Evolutionary conservation across 1,140 invertebrate genomes (phyloP), one percentile per base, ranked within the genome.

Genomic region (Drosophila jambulina): DNA sequence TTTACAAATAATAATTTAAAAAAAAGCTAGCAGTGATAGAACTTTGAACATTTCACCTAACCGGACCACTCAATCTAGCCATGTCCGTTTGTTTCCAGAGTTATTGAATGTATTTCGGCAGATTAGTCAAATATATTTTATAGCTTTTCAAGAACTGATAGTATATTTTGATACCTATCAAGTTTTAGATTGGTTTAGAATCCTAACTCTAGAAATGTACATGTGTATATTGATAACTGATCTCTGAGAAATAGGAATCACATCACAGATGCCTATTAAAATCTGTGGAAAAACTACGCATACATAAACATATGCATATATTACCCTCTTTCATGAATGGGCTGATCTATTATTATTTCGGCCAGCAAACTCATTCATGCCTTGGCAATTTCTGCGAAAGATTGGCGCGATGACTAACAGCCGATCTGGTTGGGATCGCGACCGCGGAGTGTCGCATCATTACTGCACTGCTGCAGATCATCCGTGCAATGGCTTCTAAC

Each of bases 341-440:
- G 2, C 36, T 6, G 25, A 40, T 38, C 23, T 56, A 36, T 60
- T 60, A 40, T 61, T 29, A 32, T 61, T 43, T 61, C 23, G 27
- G n/a, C 38, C 57, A 61, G 38, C 29, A 61, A 34, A 43, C 38
- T 65, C 38, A 65, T 65, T 62, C 53, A 34, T 43, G 61, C n/a
- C 51, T 15, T n/a, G 34, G 29, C 42, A 36, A 19, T 29, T 63
- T 40, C 53, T 63, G 21, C 57, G 38, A 62, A 62, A 62, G 29
- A 19, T 62, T 27, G 34, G 25, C 23, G 23, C 17, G 61, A 62
- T 65, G 62, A 65, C 62, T 65, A 65, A 65, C 38, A 1, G 27
- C 13, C 25, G 27, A 64, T 10, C 36, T 46, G 23, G 36, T 13
- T 60, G 57, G 23, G 27, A 43, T 43, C 10, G n/a, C 29, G 21